phyloP scores from a whole-genome alignment of 2,888 invertebrate genomes.

The Oscheius onirici region DNA sequence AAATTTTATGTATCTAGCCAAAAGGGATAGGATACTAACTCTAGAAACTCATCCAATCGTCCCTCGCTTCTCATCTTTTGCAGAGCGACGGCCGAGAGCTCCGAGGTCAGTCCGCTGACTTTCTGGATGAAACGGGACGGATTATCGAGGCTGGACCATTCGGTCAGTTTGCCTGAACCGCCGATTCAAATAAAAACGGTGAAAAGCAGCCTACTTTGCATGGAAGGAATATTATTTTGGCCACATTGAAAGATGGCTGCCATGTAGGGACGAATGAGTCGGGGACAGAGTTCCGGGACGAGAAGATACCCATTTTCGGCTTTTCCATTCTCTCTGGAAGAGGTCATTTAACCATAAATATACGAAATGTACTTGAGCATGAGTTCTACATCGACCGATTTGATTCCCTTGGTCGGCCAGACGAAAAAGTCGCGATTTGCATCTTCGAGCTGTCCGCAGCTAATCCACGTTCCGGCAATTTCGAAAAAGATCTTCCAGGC shows the following conservation, averaged over 20 bases:
- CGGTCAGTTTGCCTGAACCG: neutral
- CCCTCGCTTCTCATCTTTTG: slow-evolving; percentile 10
- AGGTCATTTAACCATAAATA: too few species aligned
- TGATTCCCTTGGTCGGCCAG: slow-evolving; percentile 6
- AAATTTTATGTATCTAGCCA: neutral
- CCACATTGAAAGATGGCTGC: slow-evolving; percentile 3
- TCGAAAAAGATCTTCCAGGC: slow-evolving; percentile 28
- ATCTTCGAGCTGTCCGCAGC: slow-evolving; percentile 10
- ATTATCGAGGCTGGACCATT: slow-evolving; percentile 13
- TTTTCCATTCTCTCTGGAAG: neutral
- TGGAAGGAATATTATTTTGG: neutral
- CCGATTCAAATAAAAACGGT: neutral
- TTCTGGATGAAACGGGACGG: slow-evolving; percentile 15
- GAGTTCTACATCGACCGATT: neutral
- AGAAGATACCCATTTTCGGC: neutral
- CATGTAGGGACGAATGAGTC: slow-evolving; percentile 14
- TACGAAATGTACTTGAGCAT: neutral
- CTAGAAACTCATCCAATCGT: slow-evolving; percentile 6
- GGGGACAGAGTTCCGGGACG: slow-evolving; percentile 19
- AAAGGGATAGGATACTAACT: neutral
- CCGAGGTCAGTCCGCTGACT: neutral
- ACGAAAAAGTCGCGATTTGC: slow-evolving; percentile 5
- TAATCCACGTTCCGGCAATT: slow-evolving; percentile 19
- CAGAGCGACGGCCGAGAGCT: slow-evolving; percentile 6
- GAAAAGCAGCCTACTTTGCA: neutral